Conservation (phyloP, 2,888 invertebrate genomes). For the Tryphoninae sp. region DNA sequence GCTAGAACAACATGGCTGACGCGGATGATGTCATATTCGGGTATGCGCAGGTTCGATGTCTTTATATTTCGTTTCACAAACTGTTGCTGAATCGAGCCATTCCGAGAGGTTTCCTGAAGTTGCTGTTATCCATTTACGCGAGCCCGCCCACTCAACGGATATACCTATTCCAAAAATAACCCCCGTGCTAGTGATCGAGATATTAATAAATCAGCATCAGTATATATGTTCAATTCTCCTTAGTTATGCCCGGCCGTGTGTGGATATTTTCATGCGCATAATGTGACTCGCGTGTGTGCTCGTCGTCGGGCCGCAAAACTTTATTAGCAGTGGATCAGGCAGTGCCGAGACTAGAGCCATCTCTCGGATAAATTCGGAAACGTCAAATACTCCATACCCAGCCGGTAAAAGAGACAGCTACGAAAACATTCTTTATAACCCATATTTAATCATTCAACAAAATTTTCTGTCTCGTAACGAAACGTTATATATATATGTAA, state of each 20-base stretch:
- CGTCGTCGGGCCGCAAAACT: not conserved
- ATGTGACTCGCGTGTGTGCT: not conserved
- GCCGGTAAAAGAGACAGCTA: not conserved
- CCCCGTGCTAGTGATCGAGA: slow-evolving; percentile 21
- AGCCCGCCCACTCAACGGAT: slow-evolving; percentile 3
- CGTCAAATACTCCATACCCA: not conserved
- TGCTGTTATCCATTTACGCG: not conserved
- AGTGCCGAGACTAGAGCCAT: slow-evolving; percentile 2
- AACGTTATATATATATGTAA: too few relatives aligned
- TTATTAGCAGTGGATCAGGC: not conserved
- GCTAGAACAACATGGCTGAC: slow-evolving; percentile 57
- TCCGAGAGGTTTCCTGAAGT: not conserved
- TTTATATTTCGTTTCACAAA: slow-evolving; percentile 30
- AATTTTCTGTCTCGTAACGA: not conserved
- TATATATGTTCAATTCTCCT: not conserved
- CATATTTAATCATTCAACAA: not conserved
- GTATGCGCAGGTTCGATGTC: slow-evolving; percentile 59
- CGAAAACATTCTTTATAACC: not conserved
- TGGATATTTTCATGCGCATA: not conserved
- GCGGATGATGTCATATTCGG: slow-evolving; percentile 57
- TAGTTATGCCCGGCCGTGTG: too few relatives aligned
- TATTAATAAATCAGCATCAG: slow-evolving; percentile 14
- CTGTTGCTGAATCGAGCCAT: slow-evolving; percentile 43
- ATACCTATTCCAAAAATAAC: slow-evolving; percentile 21
- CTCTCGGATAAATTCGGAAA: slow-evolving; percentile 3